Evolutionary conservation across 1,140 invertebrate genomes (phyloP).

Genomic region (Chlorops oryzae): DNA sequence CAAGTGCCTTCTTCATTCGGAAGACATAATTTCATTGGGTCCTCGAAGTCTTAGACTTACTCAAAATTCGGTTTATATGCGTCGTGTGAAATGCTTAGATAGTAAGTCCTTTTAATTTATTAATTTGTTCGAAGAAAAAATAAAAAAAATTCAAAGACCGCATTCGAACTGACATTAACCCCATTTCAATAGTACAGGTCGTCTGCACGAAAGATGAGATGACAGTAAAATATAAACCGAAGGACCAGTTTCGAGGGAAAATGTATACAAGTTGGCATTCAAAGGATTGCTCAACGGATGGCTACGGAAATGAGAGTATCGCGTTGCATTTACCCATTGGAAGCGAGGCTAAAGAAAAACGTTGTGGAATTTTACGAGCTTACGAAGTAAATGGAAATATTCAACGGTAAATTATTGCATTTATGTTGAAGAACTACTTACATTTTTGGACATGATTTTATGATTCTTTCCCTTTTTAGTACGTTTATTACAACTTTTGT

Average conservation of each 20-base stretch:
- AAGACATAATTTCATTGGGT: conserved; percentile 51
- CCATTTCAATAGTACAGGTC: conserved; percentile 53
- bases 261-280: conserved; percentile 58
- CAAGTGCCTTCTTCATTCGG: conserved; percentile 49
- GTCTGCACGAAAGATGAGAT: conserved; percentile 53
- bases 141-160: not conserved
- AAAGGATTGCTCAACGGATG: conserved; percentile 52
- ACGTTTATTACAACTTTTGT: conserved; percentile 58
- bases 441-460: not conserved
- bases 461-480: conserved; percentile 29
- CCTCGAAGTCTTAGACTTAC: conserved; percentile 45
- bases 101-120: conserved; percentile 32
- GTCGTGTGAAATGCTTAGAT: conserved; percentile 51
- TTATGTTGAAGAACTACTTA: too few relatives aligned
- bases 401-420: conserved; percentile 20
- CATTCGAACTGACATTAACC: too few relatives aligned
- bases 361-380: conserved; percentile 38
- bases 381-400: conserved; percentile 40
- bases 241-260: conserved; percentile 53
- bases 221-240: conserved; percentile 54
- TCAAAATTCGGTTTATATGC: conserved; percentile 45
- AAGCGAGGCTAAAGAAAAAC: conserved; percentile 39
- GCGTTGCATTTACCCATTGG: conserved; percentile 34
- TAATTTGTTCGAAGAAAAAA: not conserved
- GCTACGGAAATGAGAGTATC: conserved; percentile 33